Evolutionary conservation across 2,797 vertebrate genomes (phyloP), one percentile per base, ranked within the genome.

Genomic region (Lutjanus campechanus): DNA sequence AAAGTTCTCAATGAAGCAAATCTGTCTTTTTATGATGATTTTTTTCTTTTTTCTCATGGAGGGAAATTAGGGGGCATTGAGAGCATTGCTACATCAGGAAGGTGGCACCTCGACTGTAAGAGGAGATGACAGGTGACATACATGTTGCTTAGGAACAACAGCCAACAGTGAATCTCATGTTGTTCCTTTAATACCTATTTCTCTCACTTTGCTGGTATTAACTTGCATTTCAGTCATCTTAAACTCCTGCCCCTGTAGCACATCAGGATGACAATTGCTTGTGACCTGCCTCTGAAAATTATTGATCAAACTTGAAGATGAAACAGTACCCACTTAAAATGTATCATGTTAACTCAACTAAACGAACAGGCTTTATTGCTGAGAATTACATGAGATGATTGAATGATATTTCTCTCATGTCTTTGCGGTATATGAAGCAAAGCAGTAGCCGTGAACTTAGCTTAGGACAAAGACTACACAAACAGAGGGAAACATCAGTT

Each of bases 101-200:
- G 51, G 53, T 68, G 49, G 46, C 70, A 59, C 51, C 49, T 75
- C n/a, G 41, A 62, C 61, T 59, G n/a, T 40, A 64, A 69, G n/a
- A 54, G 63, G 62, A 72, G 41, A 61, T 62, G 77, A 59, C 55
- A 47, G 25, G 81, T 66, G 81, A 79, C 36, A 66, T 53, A 41
- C 73, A 75, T 68, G 65, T 63, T 80, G 55, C 70, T 77, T 20
- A 82, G 70, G 46, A 84, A 83, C 75, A 76, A 20, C 47, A 51
- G 50, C 53, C 3, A 19, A 36, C 46, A 8, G 11, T 40, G 10
- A 71, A n/a, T 41, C 20, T 22, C 17, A 13, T n/a, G 12, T 51
- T 69, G 25, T 44, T 40, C 4, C 10, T 77, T 65, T 46, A 46
- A 61, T 60, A 11, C 29, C 29, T 36, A 36, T 5, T 61, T 4